Conservation (phyloP, 1,140 invertebrate genomes). For the Micrasema minimum region DNA sequence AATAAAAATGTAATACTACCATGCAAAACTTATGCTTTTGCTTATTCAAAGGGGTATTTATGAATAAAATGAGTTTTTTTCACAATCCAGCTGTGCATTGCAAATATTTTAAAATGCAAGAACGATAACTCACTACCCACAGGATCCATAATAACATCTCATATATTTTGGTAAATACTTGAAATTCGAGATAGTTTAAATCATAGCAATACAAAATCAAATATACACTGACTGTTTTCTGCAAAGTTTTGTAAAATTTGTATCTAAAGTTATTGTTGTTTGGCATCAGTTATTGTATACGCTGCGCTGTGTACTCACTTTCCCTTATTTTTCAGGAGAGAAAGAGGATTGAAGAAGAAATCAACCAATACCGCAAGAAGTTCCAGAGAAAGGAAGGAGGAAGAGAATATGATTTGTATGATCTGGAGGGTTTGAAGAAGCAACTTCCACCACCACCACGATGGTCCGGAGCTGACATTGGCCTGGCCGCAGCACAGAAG, state of each 20-base stretch:
- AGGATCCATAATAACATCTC: not conserved
- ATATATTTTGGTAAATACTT: too few species aligned
- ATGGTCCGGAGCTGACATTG: constrained; percentile 76
- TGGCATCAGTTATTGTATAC: not conserved
- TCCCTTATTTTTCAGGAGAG: constrained; percentile 70
- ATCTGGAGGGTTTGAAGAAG: constrained; percentile 79
- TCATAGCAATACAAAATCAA: not conserved
- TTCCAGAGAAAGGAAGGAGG: constrained; percentile 80
- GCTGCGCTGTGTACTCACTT: too few species aligned
- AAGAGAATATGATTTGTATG: constrained; percentile 86
- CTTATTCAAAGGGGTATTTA: not conserved
- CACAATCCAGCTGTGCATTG: not conserved
- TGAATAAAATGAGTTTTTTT: not conserved
- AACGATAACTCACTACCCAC: not conserved
- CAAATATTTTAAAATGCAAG: not conserved
- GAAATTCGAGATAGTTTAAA: too few species aligned
- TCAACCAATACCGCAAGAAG: constrained; percentile 77
- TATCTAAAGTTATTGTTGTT: constrained; percentile 15
- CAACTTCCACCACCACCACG: constrained; percentile 71
- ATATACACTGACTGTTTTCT: not conserved
- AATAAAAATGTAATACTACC: too few species aligned
- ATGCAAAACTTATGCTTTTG: too few species aligned
- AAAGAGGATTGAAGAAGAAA: constrained; percentile 73
- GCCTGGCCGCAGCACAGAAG: constrained; percentile 78
- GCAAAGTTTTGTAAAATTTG: too few species aligned